Evolutionary conservation across 2,113 vertebrate genomes (phyloP).

Genomic region (Mesitornis unicolor): DNA sequence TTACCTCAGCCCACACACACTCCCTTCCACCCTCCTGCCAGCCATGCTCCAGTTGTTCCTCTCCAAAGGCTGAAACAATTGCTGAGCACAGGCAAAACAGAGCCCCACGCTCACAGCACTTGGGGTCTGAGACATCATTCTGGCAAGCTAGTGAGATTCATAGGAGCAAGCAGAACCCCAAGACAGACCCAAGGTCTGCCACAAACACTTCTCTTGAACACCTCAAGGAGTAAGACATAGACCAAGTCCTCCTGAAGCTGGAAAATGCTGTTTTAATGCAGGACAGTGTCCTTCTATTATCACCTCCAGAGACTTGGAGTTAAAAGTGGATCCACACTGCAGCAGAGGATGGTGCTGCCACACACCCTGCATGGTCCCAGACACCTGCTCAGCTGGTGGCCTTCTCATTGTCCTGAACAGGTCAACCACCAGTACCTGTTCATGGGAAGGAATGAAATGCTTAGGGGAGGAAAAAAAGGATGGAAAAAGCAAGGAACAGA

Average conservation of each 20-base stretch:
- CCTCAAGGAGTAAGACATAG: neutral
- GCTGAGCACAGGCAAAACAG: neutral
- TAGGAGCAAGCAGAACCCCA: neutral
- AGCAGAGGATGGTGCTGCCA: neutral
- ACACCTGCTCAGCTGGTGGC: no score
- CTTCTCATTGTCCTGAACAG: no score
- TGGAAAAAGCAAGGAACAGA: neutral
- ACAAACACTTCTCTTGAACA: neutral
- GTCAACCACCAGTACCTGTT: accelerated
- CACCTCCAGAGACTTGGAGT: neutral
- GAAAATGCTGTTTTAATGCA: neutral
- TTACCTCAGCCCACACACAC: conserved; percentile 57
- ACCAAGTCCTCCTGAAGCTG: neutral
- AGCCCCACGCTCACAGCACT: accelerated
- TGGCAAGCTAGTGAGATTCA: neutral
- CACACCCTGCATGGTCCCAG: accelerated
- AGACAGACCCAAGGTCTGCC: neutral
- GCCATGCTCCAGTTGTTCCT: neutral
- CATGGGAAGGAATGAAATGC: accelerated
- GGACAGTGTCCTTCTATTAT: neutral
- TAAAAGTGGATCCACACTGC: accelerated
- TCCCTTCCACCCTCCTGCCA: conserved; percentile 3
- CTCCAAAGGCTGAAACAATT: neutral
- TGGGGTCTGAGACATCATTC: neutral
- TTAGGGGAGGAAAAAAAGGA: accelerated